phyloP scores from a whole-genome alignment of 2,888 invertebrate genomes.

The Caenorhabditis panamensis region DNA sequence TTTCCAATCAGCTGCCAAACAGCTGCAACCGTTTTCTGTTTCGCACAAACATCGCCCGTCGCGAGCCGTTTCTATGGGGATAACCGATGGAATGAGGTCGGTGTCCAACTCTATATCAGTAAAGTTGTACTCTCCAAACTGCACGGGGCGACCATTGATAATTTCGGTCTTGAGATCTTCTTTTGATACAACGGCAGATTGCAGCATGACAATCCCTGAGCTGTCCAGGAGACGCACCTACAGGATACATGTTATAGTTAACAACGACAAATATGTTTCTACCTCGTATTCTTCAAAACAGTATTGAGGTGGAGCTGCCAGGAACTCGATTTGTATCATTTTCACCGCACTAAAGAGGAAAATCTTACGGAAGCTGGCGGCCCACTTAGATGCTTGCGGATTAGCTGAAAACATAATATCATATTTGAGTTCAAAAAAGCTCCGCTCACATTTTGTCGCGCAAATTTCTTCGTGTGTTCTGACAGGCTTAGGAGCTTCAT shows the following conservation, averaged over 20 bases:
- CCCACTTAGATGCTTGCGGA: conserved; percentile 79
- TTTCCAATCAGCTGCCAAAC: conserved; percentile 80
- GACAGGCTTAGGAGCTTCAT: conserved; percentile 43
- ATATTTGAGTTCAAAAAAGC: not conserved
- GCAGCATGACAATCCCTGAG: conserved; percentile 72
- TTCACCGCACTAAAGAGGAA: conserved; percentile 71
- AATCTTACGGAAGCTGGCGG: conserved; percentile 80
- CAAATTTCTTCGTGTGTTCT: conserved; percentile 33
- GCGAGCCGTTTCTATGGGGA: conserved; percentile 76
- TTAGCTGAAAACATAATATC: conserved; percentile 66
- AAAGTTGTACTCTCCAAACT: conserved; percentile 79
- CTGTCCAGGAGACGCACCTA: conserved; percentile 78
- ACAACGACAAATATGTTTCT: no score
- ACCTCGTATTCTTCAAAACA: conserved; percentile 80
- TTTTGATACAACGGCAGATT: conserved; percentile 65
- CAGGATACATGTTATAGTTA: conserved; percentile 11
- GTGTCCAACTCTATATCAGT: conserved; percentile 75
- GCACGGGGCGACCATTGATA: conserved; percentile 70
- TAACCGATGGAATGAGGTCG: conserved; percentile 78
- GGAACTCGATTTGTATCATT: conserved; percentile 78
- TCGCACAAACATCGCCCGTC: conserved; percentile 79
- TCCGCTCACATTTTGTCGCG: conserved; percentile 21
- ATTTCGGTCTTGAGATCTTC: conserved; percentile 71
- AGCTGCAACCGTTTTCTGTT: conserved; percentile 75
- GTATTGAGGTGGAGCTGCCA: conserved; percentile 78